phyloP scores from a whole-genome alignment of 2,797 vertebrate species.

The Sebastes goodei region DNA sequence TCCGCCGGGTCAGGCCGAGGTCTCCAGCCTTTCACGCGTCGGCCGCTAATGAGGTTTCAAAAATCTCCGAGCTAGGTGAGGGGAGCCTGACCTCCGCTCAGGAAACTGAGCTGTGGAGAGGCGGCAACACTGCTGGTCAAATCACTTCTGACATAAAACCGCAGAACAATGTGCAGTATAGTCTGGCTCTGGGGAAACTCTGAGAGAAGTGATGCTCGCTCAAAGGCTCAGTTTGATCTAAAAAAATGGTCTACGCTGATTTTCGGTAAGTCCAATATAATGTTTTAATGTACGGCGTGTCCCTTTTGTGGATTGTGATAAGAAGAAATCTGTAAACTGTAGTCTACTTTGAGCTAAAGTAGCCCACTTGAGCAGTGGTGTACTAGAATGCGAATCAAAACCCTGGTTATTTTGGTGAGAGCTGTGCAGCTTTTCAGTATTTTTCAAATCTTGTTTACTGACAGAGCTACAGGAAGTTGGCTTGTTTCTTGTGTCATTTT shows the following conservation, averaged over 20 bases:
- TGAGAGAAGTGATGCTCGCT: conserved; percentile 25
- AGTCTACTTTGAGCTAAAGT: not conserved
- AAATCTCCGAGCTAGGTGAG: conserved; percentile 62
- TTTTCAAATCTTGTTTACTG: not conserved
- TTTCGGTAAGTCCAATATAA: not conserved
- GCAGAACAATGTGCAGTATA: conserved; percentile 52
- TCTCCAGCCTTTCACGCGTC: conserved; percentile 77
- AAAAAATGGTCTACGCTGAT: not conserved
- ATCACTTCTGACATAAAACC: conserved; percentile 69
- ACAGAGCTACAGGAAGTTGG: not conserved
- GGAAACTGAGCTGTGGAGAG: conserved; percentile 45
- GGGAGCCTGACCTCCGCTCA: conserved; percentile 62
- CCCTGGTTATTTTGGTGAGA: not conserved
- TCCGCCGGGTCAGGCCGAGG: conserved; percentile 68
- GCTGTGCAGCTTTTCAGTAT: not conserved
- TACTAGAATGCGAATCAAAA: not conserved
- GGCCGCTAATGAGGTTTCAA: conserved; percentile 78
- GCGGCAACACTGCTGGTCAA: conserved; percentile 24
- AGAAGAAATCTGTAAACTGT: not conserved
- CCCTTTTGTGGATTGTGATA: not conserved
- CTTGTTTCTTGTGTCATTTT: not conserved
- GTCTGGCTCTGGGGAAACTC: conserved; percentile 22
- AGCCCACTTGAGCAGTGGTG: too few species aligned
- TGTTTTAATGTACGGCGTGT: too few species aligned
- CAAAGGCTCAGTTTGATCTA: conserved; percentile 24